Evolutionary conservation across 2,888 invertebrate species (phyloP).

Genomic region (Sminthurides aquaticus): DNA sequence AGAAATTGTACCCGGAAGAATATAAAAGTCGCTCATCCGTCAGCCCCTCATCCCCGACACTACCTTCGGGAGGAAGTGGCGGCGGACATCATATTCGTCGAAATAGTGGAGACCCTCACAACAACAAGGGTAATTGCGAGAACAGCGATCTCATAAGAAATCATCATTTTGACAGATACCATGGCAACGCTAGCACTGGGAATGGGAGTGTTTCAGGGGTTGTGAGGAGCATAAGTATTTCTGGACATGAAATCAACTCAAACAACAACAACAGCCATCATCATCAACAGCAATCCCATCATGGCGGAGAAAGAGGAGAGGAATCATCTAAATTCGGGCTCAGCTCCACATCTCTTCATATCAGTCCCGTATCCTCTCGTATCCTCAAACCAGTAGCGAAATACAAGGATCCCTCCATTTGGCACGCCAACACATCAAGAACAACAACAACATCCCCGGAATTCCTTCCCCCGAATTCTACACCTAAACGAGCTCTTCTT

Average conservation of each 20-base stretch:
- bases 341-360: background rate
- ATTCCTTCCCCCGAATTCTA: background rate
- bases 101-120: slow-evolving; percentile 11
- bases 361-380: background rate
- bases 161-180: background rate
- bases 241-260: background rate
- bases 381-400: background rate
- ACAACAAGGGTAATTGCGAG: no score
- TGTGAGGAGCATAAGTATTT: background rate
- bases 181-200: background rate
- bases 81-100: slow-evolving; percentile 14
- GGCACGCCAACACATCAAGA: background rate
- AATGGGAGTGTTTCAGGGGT: background rate
- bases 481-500: background rate
- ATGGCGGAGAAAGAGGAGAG: background rate
- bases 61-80: no score
- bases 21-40: slow-evolving; percentile 13
- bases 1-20: slow-evolving; percentile 14
- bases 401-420: background rate
- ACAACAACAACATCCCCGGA: no score
- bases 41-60: slow-evolving; percentile 16
- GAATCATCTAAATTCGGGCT: background rate
- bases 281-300: background rate
- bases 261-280: background rate
- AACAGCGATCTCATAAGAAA: background rate